These are phyloP conservation scores for Lophura nycthemera DNA, from an alignment of 2,113 vertebrate genomes.

Conservation along the genomic window DNA sequence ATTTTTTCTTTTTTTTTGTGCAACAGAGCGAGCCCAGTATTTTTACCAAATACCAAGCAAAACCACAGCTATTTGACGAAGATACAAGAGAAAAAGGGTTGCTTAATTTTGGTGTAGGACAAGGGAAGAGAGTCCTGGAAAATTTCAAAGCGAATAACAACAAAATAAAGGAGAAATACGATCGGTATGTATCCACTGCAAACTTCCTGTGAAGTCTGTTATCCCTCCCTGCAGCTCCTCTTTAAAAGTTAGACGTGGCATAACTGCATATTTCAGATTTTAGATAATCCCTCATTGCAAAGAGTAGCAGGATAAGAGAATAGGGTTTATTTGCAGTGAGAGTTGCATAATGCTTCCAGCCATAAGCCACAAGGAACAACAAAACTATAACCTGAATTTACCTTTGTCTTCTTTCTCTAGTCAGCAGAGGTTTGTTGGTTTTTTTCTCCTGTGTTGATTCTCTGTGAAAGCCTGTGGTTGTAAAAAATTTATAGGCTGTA, in stretches of 20 bases:
- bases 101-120: constrained; percentile 69
- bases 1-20: constrained; percentile 27
- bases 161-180: constrained; percentile 86
- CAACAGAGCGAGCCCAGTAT: constrained; percentile 86
- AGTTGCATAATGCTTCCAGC: background rate
- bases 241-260: background rate
- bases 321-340: background rate
- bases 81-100: constrained; percentile 79
- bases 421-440: background rate
- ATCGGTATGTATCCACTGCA: constrained; percentile 77
- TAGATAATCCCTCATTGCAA: constrained; percentile 6
- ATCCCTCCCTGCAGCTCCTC: constrained; percentile 2
- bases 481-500: background rate
- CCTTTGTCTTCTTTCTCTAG: constrained; percentile 24
- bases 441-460: background rate
- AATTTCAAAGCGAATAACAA: constrained; percentile 89
- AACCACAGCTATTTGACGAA: constrained; percentile 87
- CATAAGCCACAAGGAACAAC: background rate
- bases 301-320: background rate
- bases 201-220: background rate
- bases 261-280: background rate
- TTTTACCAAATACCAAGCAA: constrained; percentile 87
- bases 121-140: constrained; percentile 81
- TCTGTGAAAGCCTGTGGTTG: background rate
- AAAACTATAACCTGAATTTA: constrained; percentile 15